A percentile compares a stretch with the other conserved stretches of the same genome.
Conservation (phyloP, 1,140 invertebrate species). For the Coptotermes formosanus region DNA sequence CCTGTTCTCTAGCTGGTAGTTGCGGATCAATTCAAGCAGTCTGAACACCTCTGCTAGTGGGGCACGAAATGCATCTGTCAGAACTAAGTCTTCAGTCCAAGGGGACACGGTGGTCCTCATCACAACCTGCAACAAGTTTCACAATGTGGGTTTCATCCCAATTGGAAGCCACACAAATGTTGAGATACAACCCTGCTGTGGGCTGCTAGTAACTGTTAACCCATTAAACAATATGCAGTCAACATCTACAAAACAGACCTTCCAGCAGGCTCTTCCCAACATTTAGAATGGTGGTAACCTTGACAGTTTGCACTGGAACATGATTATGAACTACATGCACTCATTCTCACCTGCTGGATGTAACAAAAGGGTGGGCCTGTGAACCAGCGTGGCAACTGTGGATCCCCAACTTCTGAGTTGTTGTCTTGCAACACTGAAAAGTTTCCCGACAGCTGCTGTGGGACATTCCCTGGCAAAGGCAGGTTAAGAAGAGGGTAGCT, state of each 20-base stretch:
- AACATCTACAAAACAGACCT: too few species aligned
- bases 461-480: slow-evolving; percentile 78
- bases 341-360: slow-evolving; percentile 37
- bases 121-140: slow-evolving; percentile 58
- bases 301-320: too few species aligned
- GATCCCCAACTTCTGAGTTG: not conserved
- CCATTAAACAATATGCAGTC: not conserved
- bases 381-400: slow-evolving; percentile 42
- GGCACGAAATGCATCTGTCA: slow-evolving; percentile 85
- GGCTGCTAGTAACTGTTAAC: not conserved
- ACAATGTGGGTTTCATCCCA: not conserved
- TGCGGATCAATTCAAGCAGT: slow-evolving; percentile 78
- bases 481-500: slow-evolving; percentile 79
- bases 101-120: slow-evolving; percentile 73
- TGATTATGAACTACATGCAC: not conserved
- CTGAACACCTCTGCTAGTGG: slow-evolving; percentile 85
- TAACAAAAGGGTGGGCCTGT: slow-evolving; percentile 34
- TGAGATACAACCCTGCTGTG: not conserved
- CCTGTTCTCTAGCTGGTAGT: slow-evolving; percentile 77
- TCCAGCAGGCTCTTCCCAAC: too few species aligned
- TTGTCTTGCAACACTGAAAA: slow-evolving; percentile 15
- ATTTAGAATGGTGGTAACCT: too few species aligned
- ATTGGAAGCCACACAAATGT: too few species aligned
- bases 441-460: slow-evolving; percentile 52
- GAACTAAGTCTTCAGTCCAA: slow-evolving; percentile 75